Evolutionary conservation across 2,888 invertebrate genomes (phyloP), one percentile per base, ranked within the genome.

Genomic region (Cryptosula pallasiana): DNA sequence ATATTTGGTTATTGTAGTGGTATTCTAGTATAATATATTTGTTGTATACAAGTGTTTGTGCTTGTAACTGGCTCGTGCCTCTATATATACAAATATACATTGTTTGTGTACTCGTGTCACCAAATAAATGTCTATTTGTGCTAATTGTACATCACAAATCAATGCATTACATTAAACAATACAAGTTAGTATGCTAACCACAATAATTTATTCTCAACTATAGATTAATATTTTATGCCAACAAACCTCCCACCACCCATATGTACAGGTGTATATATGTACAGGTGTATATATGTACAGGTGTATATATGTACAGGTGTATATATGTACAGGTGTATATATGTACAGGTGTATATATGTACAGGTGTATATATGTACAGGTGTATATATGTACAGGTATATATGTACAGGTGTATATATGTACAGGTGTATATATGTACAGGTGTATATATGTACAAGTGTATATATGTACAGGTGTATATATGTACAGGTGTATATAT

Each of bases 321-420:
- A 71, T 71, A 71, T 45, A 45, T 23, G 36, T 71, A 45, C 13
- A 23, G 16, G 23, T 71, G 35, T 45, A 9, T 45, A 25, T 71
- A 45, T 23, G 35, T 45, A n/a, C n/a, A n/a, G 45, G 45, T 35
- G 45, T 45, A 16, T 71, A 25, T 71, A 23, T 45, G 45, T 71
- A 16, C 36, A 45, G 35, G 45, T 71, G 45, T 45, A 45, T 71
- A 16, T 71, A 23, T 71, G 45, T 71, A 27, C 35, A 25, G 35
- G 45, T 71, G 71, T 71, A 25, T 71, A 23, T 45, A 27, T 71
- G 35, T 71, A 23, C 36, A 27, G 35, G 71, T 71, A 27, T 71
- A 25, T 71, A 23, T 71, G 45, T 71, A 23, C 27, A 3, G 5
- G n/a, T 13, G 0, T 57, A 54, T 23, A 54, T 71, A 20, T 55